Conservation (phyloP, 2,113 vertebrate genomes). For the Ascaphus truei region DNA sequence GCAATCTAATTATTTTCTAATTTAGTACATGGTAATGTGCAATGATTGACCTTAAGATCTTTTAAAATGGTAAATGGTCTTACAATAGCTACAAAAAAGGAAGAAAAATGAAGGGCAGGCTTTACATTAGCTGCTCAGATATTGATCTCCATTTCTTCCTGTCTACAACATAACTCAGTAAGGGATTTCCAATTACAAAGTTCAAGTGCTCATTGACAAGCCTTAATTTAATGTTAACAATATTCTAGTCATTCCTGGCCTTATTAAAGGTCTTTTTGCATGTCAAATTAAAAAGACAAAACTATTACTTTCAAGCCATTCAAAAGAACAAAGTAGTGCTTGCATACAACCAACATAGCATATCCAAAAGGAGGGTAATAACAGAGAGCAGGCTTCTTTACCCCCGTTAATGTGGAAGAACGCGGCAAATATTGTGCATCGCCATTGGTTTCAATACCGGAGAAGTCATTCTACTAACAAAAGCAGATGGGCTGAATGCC, state of each 20-base stretch:
- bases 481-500: too few relatives aligned
- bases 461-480: too few relatives aligned
- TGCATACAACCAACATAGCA: too few relatives aligned
- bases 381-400: too few relatives aligned
- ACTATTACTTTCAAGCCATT: not conserved
- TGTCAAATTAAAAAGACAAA: not conserved
- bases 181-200: constrained; percentile 35
- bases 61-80: not conserved
- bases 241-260: not conserved
- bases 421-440: too few relatives aligned
- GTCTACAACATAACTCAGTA: constrained; percentile 28
- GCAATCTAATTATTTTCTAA: not conserved
- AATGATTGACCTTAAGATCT: not conserved
- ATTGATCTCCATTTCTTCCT: constrained; percentile 37
- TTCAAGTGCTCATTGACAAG: constrained; percentile 7
- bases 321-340: not conserved
- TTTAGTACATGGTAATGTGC: not conserved
- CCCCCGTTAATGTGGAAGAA: too few relatives aligned
- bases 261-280: not conserved
- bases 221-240: constrained; percentile 1
- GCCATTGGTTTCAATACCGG: too few relatives aligned
- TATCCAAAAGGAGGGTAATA: too few relatives aligned
- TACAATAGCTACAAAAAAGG: not conserved
- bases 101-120: constrained; percentile 20
- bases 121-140: constrained; percentile 32